Percentiles rank a stretch among this genome's conserved stretches.
Conservation (phyloP, 2,888 invertebrate species). For the Philereme vetulata region DNA sequence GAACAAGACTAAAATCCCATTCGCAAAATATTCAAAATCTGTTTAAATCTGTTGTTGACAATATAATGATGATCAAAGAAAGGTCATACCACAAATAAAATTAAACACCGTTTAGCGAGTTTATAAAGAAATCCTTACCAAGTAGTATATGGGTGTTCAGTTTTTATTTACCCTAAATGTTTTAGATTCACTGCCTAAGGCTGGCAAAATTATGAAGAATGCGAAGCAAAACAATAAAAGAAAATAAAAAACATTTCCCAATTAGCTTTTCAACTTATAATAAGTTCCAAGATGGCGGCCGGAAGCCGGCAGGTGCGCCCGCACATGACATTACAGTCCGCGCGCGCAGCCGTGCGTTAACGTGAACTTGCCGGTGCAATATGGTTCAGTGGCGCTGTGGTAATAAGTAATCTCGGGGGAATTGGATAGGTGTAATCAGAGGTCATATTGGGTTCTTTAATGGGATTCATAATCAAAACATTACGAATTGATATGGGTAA, state of each 20-base stretch:
- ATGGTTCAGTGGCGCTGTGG: conserved; percentile 32
- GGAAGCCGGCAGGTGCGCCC: conserved; percentile 72
- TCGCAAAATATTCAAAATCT: background rate
- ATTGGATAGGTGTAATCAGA: background rate
- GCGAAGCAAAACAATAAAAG: background rate
- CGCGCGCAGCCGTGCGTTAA: conserved; percentile 62
- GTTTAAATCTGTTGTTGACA: background rate
- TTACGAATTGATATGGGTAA: too few relatives aligned
- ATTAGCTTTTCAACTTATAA: conserved; percentile 12
- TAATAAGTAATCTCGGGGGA: conserved; percentile 10
- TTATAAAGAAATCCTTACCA: too few relatives aligned
- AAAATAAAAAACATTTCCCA: conserved; percentile 2
- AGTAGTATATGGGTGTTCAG: too few relatives aligned
- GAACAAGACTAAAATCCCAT: background rate
- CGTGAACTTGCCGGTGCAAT: conserved; percentile 47
- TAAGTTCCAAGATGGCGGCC: conserved; percentile 65
- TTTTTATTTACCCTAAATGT: too few relatives aligned
- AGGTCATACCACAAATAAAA: too few relatives aligned
- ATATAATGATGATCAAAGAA: background rate
- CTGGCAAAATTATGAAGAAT: too few relatives aligned
- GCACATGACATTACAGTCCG: conserved; percentile 54
- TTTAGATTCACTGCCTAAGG: too few relatives aligned
- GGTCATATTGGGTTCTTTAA: background rate
- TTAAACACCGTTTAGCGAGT: too few relatives aligned
- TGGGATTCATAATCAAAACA: background rate